A percentile compares a stretch with the other conserved stretches of the same genome.
phyloP scores from a whole-genome alignment of 1,140 invertebrate genomes.

The Drosophila elegans region DNA sequence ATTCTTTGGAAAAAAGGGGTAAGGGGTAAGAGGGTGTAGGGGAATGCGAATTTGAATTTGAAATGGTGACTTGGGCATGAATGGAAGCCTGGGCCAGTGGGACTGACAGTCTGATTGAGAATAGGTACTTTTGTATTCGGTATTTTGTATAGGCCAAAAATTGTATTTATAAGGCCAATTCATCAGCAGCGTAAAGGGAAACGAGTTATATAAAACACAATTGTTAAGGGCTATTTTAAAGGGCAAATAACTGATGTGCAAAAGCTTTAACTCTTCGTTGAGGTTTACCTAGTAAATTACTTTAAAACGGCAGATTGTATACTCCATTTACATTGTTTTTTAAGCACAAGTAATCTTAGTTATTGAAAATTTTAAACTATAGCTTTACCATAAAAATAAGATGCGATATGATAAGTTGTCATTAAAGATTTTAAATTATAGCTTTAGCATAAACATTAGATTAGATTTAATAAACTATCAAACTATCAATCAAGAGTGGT shows the following conservation, averaged over 20 bases:
- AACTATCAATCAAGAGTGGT: no score
- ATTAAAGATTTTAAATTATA: no score
- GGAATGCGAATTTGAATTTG: constrained; percentile 36
- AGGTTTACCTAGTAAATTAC: neutral
- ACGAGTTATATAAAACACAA: neutral
- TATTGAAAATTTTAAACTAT: no score
- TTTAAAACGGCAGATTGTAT: neutral
- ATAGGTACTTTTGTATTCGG: constrained; percentile 2
- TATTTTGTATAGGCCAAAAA: constrained; percentile 8
- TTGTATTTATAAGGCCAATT: constrained; percentile 23
- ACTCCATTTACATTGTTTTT: no score
- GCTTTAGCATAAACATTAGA: no score
- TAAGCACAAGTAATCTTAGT: no score
- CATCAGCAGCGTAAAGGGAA: neutral
- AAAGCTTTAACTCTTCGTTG: neutral
- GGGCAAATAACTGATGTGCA: neutral
- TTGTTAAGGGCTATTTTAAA: neutral
- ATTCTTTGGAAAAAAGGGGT: neutral
- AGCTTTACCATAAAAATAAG: no score
- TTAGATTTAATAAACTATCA: no score
- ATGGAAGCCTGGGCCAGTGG: constrained; percentile 16
- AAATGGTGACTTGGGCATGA: constrained; percentile 36
- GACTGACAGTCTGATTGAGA: constrained; percentile 17
- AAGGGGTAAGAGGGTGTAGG: no score
- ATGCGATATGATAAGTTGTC: no score